Conservation (phyloP, 2,888 invertebrate species). For the Drosophila infuscata region DNA sequence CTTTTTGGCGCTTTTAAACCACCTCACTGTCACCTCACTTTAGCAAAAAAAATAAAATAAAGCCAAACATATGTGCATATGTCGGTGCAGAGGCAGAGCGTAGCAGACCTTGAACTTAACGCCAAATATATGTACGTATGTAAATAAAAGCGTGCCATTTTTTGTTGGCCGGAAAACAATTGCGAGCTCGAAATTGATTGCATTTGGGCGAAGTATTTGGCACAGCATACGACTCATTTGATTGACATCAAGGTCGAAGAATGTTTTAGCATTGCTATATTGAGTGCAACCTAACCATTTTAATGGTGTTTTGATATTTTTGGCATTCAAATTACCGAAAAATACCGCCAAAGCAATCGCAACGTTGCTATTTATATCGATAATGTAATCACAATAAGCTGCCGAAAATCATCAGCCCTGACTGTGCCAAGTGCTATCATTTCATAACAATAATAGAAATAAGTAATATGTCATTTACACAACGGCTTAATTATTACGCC, state of each 20-base stretch:
- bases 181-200: constrained; percentile 25
- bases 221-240: constrained; percentile 41
- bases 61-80: constrained; percentile 1
- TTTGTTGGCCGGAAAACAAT: constrained; percentile 65
- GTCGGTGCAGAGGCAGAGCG: constrained; percentile 2
- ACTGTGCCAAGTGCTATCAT: constrained; percentile 34
- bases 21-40: constrained; percentile 63
- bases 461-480: constrained; percentile 67
- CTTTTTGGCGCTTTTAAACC: constrained; percentile 65
- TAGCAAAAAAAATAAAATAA: constrained; percentile 4
- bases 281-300: neutral
- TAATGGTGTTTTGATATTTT: neutral
- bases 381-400: neutral
- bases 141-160: constrained; percentile 51
- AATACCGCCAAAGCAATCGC: constrained; percentile 23
- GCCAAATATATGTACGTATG: constrained; percentile 43
- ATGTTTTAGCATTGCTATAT: constrained; percentile 24
- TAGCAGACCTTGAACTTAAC: constrained; percentile 68
- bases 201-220: constrained; percentile 48
- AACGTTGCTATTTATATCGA: constrained; percentile 9
- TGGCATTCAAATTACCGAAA: constrained; percentile 1
- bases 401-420: constrained; percentile 27
- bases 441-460: constrained; percentile 63
- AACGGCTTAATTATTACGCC: constrained; percentile 68
- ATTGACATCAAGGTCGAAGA: constrained; percentile 33